Evolutionary conservation across 1,140 invertebrate species (phyloP).

Genomic region (Pseudomyrmex cubaensis): DNA sequence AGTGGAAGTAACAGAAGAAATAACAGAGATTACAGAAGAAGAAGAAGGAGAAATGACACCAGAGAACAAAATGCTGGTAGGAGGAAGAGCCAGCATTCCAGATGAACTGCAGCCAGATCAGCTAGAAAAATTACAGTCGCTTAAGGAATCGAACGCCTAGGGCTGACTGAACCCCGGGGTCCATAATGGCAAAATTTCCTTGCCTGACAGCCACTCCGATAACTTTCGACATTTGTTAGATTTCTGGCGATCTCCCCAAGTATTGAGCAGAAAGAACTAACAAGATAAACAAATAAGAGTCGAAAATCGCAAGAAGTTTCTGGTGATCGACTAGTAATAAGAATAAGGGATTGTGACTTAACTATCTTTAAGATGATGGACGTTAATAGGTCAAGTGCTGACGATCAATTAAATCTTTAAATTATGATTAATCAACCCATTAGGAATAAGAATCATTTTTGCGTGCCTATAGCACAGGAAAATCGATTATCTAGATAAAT

Average conservation of each 20-base stretch:
- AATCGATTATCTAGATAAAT: too few relatives aligned
- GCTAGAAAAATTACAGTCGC: constrained; percentile 92
- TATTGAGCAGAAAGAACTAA: constrained; percentile 77
- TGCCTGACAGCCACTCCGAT: constrained; percentile 83
- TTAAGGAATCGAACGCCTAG: constrained; percentile 96
- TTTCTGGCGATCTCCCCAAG: constrained; percentile 81
- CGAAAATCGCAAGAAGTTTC: not conserved
- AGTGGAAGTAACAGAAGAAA: constrained; percentile 71
- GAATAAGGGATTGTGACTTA: constrained; percentile 15
- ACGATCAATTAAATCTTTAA: not conserved
- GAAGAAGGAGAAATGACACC: constrained; percentile 88
- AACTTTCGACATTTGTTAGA: constrained; percentile 82
- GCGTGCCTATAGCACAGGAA: not conserved
- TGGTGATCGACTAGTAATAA: constrained; percentile 20
- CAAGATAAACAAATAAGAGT: constrained; percentile 15
- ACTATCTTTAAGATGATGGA: constrained; percentile 8
- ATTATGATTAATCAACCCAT: not conserved
- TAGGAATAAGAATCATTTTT: constrained; percentile 17
- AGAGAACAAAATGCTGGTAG: constrained; percentile 89
- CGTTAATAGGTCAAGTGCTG: constrained; percentile 41
- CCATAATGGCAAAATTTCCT: constrained; percentile 78
- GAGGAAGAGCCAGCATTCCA: constrained; percentile 91
- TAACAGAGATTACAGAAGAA: constrained; percentile 70
- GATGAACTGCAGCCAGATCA: constrained; percentile 94
- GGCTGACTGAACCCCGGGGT: constrained; percentile 82